Evolutionary conservation across 2,888 invertebrate species (phyloP), one percentile per base, ranked within the genome.

Genomic region (Plebejus argus): DNA sequence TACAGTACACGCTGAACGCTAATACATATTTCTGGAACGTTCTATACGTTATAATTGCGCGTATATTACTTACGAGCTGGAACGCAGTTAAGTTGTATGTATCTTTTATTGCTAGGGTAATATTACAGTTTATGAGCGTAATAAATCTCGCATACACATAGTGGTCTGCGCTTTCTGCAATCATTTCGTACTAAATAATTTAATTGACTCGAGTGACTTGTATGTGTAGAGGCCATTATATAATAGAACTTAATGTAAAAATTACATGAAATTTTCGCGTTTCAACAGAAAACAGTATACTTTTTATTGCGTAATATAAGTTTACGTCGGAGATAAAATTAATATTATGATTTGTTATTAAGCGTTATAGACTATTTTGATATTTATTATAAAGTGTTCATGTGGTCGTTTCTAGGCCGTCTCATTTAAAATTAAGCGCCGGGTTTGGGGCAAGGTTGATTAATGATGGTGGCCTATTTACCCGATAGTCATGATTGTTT

Each of bases 61-160:
- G 84, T 85, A 85, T 85, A 87, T 84, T 81, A 83, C 84, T 85
- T 81, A 83, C 79, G 83, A 86, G 86, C 86, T 83, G 85, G 86
- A 84, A 85, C 83, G 86, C 85, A 86, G 86, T 88, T 88, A 87
- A 87, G 86, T 87, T 86, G 81, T 83, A 87, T 87, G 87, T 87
- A 88, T 87, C 86, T 88, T 91, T 91, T 92, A 92, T 89, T 88
- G 88, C 90, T 86, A 80, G 85, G 84, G 89, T 87, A 88, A 90
- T 91, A 89, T 90, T 88, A 88, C 88, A 88, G 85, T 91, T 91
- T 91, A 92, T 89, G 87, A 85, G 84, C 80, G 87, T 84, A 87
- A 90, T 91, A 91, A 91, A 91, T 91, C 89, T 88, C 83, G 83
- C 81, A 85, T 85, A 86, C 87, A 88, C 87, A 86, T 87, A 85